These are phyloP conservation scores for Dendrophyllia cribrosa DNA, from an alignment of 64 coral and sea anemone species.

Conservation along the genomic window DNA sequence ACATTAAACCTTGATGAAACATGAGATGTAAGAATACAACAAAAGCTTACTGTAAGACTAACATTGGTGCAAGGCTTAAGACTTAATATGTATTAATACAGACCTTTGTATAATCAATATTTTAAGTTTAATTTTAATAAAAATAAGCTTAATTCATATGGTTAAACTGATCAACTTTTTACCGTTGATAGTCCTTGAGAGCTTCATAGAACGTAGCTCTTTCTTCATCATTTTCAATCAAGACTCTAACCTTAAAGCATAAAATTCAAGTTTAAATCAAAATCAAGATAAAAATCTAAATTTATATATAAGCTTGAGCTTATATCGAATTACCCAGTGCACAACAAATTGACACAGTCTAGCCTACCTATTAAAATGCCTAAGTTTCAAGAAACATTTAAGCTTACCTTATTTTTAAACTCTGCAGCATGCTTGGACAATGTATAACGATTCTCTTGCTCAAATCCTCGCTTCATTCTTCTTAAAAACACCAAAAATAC, in stretches of 20 bases:
- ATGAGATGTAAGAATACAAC: too few relatives aligned
- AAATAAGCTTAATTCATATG: too few relatives aligned
- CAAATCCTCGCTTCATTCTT: slow-evolving; percentile 79
- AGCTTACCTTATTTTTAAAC: slow-evolving; percentile 97
- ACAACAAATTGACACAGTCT: neutral
- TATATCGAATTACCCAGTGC: neutral
- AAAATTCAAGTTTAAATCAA: neutral
- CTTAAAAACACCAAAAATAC: neutral
- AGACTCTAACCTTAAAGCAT: slow-evolving; percentile 68
- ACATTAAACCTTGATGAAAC: too few relatives aligned
- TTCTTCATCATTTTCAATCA: slow-evolving; percentile 86
- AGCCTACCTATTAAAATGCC: too few relatives aligned
- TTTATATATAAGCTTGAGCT: too few relatives aligned
- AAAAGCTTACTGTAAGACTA: too few relatives aligned
- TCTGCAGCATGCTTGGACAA: slow-evolving; percentile 88
- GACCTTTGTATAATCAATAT: too few relatives aligned
- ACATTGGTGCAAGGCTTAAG: too few relatives aligned
- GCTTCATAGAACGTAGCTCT: slow-evolving; percentile 81
- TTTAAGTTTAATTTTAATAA: too few relatives aligned
- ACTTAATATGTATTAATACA: too few relatives aligned
- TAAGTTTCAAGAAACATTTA: too few relatives aligned
- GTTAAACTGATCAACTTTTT: neutral
- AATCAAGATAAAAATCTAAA: neutral
- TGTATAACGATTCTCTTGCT: slow-evolving; percentile 83
- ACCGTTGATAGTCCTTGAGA: slow-evolving; percentile 81